Base-by-base conservation (phyloP, 2,113 vertebrate genomes). In the Daphoenositta chrysoptera region DNA sequence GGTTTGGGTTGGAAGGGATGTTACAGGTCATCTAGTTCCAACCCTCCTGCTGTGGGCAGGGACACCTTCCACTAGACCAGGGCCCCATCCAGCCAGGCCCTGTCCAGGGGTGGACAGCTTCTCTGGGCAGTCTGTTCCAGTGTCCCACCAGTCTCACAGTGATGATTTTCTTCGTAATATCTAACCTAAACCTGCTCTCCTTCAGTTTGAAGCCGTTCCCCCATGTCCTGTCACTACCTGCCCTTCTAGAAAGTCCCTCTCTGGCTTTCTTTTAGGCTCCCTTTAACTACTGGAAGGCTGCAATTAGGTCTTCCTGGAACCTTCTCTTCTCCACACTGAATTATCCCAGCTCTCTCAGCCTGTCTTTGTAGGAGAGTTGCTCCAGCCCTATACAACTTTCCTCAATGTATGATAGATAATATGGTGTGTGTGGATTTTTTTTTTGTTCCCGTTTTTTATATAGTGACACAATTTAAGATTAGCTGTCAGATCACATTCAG, bases 401-500 rank as follows among this genome's bases (percentile, higher is more conserved):
- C 42, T 94, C 76, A 70, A 89, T 93, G 33, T 57, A 69, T 61
- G 58, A 84, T 35, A 53, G 35, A 18, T 87, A 84, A 58, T 93
- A n/a, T 1, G 73, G 24, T 57, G 60, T 93, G 53, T 90, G 54
- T 64, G 31, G 17, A 51, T 45, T 75, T 61, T 40, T 40, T 87
- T 91, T 87, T 84, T 90, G 63, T 80, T 33, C 6, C 3, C 13
- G 31, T 90, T 94, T 95, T 96, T 39, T 95, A 82, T 88, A 54
- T 80, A 96, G 91, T 96, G 93, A 89, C 60, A 87, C 76, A 84
- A 12, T 95, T 96, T 96, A 96, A 85, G 92, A 96, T 93, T 69
- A 79, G 68, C 89, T 97, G 95, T 97, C 95, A 91, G 85, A 92
- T 93, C 71, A 58, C 86, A 94, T 97, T 93, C 87, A 54, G n/a